Percentiles rank a stretch among this genome's conserved stretches.
Conservation (phyloP, 1,140 invertebrate species). For the Melitaea cinxia region DNA sequence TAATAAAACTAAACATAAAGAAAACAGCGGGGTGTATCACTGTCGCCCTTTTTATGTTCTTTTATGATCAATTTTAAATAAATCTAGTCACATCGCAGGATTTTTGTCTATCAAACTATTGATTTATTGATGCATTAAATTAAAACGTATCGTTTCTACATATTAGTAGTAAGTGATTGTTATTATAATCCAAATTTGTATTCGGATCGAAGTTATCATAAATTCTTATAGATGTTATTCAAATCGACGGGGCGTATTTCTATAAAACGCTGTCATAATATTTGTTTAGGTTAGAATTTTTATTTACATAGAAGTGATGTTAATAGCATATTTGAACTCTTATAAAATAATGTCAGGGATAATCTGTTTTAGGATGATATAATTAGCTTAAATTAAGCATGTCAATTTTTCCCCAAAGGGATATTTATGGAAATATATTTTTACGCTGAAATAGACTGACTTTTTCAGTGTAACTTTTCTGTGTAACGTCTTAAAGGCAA, state of each 20-base stretch:
- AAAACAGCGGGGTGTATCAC: constrained; percentile 70
- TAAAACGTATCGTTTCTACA: constrained; percentile 42
- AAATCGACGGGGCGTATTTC: background rate
- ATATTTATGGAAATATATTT: too few relatives aligned
- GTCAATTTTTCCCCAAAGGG: too few relatives aligned
- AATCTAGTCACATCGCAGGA: constrained; percentile 23
- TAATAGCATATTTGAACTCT: too few relatives aligned
- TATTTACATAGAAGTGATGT: too few relatives aligned
- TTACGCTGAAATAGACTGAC: too few relatives aligned
- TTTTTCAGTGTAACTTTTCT: too few relatives aligned
- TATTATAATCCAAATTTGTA: constrained; percentile 39
- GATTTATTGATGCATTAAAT: constrained; percentile 45
- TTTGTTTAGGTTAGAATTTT: background rate
- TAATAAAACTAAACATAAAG: constrained; percentile 75
- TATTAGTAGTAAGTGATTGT: constrained; percentile 37
- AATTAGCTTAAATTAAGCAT: too few relatives aligned
- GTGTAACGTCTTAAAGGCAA: too few relatives aligned
- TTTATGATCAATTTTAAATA: constrained; percentile 48
- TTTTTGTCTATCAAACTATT: constrained; percentile 43
- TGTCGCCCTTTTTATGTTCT: constrained; percentile 70
- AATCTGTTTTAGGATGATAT: too few relatives aligned
- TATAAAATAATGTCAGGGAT: too few relatives aligned
- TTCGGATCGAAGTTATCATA: constrained; percentile 13
- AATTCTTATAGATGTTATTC: background rate
- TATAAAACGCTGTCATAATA: background rate